These are phyloP conservation scores for Peromyscus melanophrys DNA, from an alignment of 2,797 vertebrate genomes.

Conservation along the genomic window DNA sequence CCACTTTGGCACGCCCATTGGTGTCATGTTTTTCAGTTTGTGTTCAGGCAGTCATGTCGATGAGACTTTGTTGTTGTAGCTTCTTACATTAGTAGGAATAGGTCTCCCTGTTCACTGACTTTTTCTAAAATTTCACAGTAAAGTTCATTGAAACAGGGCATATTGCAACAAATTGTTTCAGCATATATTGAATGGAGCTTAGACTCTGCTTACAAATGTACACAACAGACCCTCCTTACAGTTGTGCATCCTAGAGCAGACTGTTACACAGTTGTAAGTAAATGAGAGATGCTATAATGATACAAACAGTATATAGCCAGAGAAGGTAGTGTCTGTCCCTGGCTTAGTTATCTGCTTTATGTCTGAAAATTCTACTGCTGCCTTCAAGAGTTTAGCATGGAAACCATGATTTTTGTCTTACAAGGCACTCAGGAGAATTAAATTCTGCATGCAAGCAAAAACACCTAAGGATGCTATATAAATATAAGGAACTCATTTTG, in stretches of 20 bases:
- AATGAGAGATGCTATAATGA: background rate
- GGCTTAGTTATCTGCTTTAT: background rate
- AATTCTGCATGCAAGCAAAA: conserved; percentile 24
- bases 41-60: background rate
- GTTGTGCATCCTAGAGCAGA: background rate
- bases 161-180: background rate
- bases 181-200: background rate
- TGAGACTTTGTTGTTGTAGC: too few relatives aligned
- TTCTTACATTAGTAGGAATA: background rate
- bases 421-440: background rate
- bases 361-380: background rate
- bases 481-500: conserved; percentile 1
- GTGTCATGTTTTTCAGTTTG: background rate
- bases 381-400: background rate
- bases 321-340: background rate
- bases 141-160: background rate
- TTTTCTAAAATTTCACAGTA: conserved; percentile 46
- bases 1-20: background rate
- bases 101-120: background rate
- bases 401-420: background rate
- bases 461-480: background rate
- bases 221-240: background rate
- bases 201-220: background rate
- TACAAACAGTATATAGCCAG: background rate
- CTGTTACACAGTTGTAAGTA: background rate